Conservation (phyloP, 2,113 vertebrate genomes). For the Ciconia maguari region DNA sequence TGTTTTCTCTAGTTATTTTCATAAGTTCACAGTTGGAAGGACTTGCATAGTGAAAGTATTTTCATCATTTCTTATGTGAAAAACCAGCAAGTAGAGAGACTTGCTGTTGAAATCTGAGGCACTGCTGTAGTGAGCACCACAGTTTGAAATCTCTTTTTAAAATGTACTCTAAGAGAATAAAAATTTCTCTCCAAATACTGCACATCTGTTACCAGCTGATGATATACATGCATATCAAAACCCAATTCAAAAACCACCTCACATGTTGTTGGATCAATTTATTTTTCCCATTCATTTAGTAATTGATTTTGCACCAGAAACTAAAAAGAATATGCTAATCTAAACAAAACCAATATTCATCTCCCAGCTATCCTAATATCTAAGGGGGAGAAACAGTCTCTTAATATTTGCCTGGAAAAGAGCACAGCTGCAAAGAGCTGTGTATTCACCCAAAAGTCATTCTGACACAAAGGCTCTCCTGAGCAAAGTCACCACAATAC, state of each 20-base stretch:
- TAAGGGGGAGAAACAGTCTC: neutral
- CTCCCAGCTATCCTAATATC: neutral
- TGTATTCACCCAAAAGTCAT: neutral
- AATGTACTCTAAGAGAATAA: neutral
- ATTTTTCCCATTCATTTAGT: neutral
- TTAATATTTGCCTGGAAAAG: neutral
- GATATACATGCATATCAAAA: neutral
- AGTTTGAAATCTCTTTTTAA: neutral
- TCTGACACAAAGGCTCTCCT: neutral
- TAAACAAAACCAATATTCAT: neutral
- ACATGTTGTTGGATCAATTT: neutral
- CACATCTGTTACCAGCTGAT: neutral
- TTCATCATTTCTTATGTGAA: neutral
- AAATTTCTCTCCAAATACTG: neutral
- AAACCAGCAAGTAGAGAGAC: neutral
- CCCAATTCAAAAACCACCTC: neutral
- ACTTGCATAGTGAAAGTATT: neutral
- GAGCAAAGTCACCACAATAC: neutral
- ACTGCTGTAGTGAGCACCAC: neutral
- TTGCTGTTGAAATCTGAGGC: neutral
- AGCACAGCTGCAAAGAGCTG: neutral
- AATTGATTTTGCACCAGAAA: neutral
- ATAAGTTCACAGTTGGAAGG: neutral
- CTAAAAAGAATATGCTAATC: neutral
- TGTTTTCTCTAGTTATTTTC: neutral